Base-by-base conservation (phyloP, 2,113 vertebrate species). In the Rhipidura dahli region DNA sequence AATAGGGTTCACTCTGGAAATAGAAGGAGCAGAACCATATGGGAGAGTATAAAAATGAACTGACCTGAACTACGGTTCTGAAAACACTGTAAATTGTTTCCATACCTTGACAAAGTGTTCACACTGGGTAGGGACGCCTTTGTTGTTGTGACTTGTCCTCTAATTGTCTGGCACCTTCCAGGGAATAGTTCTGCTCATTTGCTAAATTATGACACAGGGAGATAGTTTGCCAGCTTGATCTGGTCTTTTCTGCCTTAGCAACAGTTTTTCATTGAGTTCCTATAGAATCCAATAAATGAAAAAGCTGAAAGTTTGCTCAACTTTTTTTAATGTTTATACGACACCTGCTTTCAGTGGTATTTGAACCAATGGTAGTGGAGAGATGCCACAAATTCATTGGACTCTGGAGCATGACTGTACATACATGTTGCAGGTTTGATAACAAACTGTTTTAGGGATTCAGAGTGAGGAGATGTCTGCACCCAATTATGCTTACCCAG, bases 71-170 rank as follows among this genome's bases (percentile, higher is more conserved):
- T 72, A 80, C 1, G 7, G 91, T 93, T 95, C 80, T 96, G 80
- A 95, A 96, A 97, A 96, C 87, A 90, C 82, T 80, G 91, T 93
- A 96, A 95, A 95, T 94, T 97, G 84, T 96, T 97, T 94, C 95
- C 71, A 90, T 94, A 89, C 76, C n/a, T 95, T 96, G 93, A 92
- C 72, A 93, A 90, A 94, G 23, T 93, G 95, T 44, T 96, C 66
- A 18, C 53, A 17, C 26, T 64, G 63, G 28, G 70, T 83, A 80
- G 77, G 70, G 93, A 85, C 18, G 64, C 64, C 49, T 93, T 76
- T 87, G 59, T 90, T 95, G 72, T 70, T 93, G 59, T 77, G 76
- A 63, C 60, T 92, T 94, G 69, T 93, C 79, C 82, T 93, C 57
- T 93, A 81, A 93, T 95, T 94, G 39, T 69, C 44, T 80, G 57